phyloP scores from a whole-genome alignment of 2,113 vertebrate genomes.

The Rynchops niger region DNA sequence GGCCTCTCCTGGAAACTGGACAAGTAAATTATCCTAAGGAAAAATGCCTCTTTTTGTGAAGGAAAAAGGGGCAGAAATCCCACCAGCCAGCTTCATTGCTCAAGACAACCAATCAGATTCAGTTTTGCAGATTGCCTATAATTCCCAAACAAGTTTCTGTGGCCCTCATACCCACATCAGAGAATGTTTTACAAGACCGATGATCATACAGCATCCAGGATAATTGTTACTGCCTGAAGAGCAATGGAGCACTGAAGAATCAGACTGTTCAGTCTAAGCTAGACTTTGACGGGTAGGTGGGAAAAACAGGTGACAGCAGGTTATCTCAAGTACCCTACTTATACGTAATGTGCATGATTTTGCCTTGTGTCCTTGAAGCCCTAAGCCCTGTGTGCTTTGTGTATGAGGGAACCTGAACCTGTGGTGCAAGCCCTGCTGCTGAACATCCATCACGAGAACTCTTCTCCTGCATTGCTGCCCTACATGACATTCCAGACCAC shows the following conservation, averaged over 20 bases:
- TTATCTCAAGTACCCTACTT: not conserved
- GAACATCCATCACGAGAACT: not conserved
- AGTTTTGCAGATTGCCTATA: not conserved
- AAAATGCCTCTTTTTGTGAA: not conserved
- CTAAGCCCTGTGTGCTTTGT: not conserved
- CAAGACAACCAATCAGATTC: not conserved
- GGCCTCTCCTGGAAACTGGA: not conserved
- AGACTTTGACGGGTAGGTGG: not conserved
- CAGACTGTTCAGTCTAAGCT: not conserved
- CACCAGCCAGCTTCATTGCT: not conserved
- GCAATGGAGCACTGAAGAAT: not conserved
- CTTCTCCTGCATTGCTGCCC: not conserved
- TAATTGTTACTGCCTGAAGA: not conserved
- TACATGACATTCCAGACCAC: not conserved
- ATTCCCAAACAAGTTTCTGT: not conserved
- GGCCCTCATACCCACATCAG: not conserved
- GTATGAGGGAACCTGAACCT: not conserved
- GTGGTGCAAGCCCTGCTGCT: not conserved
- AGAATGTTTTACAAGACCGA: not conserved
- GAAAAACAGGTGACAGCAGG: not conserved
- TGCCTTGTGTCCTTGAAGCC: not conserved
- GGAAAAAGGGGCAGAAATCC: not conserved
- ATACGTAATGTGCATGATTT: accelerated
- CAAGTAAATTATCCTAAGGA: not conserved
- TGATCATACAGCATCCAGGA: not conserved